Evolutionary conservation across 2,113 vertebrate species (phyloP).

Genomic region (Melierax canorus): DNA sequence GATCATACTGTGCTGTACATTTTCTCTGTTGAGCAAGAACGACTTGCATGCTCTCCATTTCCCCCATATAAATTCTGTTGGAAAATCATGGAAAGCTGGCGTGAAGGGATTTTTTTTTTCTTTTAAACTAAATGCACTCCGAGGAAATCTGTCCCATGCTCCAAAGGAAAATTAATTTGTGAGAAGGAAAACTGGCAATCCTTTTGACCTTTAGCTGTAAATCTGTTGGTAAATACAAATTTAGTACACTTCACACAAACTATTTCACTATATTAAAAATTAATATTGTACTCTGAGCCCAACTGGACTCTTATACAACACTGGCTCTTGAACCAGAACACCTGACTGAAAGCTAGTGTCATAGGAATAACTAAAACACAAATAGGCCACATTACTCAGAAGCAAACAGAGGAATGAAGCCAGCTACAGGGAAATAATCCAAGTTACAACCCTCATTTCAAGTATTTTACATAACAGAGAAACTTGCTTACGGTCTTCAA

Average conservation of each 20-base stretch:
- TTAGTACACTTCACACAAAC: not conserved
- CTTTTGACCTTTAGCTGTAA: constrained; percentile 10
- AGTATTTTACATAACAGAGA: not conserved
- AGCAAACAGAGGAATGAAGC: not conserved
- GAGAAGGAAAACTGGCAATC: constrained; percentile 9
- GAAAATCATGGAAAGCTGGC: not conserved
- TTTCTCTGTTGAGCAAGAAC: not conserved
- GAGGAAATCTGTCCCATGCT: not conserved
- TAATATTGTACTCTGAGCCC: not conserved
- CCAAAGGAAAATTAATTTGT: constrained; percentile 31
- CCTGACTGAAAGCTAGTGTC: constrained; percentile 5
- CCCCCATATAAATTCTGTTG: not conserved
- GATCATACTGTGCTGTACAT: not conserved
- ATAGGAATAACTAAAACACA: constrained; percentile 1
- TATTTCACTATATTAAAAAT: constrained; percentile 1
- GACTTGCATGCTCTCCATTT: not conserved
- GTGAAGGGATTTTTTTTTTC: not conserved
- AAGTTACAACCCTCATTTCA: not conserved
- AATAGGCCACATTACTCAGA: not conserved
- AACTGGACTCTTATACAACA: not conserved
- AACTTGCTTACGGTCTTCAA: constrained; percentile 83
- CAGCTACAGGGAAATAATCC: not conserved
- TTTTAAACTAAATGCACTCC: not conserved
- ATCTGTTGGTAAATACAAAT: constrained; percentile 39
- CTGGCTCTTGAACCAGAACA: constrained; percentile 9